These are phyloP conservation scores for Xanthorhoe spadicearia DNA, from an alignment of 2,888 invertebrate species.

Conservation along the genomic window DNA sequence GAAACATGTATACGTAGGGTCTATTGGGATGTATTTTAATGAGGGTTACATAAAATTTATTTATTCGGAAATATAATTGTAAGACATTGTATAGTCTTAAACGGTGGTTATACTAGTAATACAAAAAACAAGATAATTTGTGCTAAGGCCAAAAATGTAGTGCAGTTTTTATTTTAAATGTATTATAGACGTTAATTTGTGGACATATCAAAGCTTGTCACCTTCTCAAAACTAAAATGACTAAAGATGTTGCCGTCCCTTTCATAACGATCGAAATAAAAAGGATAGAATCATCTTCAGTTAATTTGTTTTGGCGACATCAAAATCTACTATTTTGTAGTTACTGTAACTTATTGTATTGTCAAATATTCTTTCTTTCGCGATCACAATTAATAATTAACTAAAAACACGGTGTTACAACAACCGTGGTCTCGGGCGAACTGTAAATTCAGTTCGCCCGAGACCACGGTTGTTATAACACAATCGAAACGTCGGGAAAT, in stretches of 20 bases:
- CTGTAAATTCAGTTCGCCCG: no score
- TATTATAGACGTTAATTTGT: slow-evolving; percentile 20
- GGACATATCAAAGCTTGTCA: slow-evolving; percentile 27
- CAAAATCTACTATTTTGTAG: background rate
- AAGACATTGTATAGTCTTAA: slow-evolving; percentile 18
- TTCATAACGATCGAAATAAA: no score
- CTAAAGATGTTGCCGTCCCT: no score
- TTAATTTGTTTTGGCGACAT: no score
- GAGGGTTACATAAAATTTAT: slow-evolving; percentile 42
- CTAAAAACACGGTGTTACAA: no score
- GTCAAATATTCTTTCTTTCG: background rate
- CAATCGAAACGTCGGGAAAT: no score
- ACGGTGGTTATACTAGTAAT: background rate
- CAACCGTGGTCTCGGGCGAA: no score
- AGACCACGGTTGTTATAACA: no score
- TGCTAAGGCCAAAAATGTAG: slow-evolving; percentile 8
- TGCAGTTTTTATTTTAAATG: slow-evolving; percentile 16
- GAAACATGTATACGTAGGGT: slow-evolving; percentile 45
- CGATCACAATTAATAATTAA: no score
- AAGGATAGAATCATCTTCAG: no score
- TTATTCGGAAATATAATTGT: slow-evolving; percentile 31
- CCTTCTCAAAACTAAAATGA: no score
- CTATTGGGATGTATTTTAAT: slow-evolving; percentile 41
- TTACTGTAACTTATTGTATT: background rate
- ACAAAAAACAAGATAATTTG: background rate